Evolutionary conservation across 2,888 invertebrate genomes (phyloP), one percentile per base, ranked within the genome.

Genomic region (Drosophila nigritarsus): DNA sequence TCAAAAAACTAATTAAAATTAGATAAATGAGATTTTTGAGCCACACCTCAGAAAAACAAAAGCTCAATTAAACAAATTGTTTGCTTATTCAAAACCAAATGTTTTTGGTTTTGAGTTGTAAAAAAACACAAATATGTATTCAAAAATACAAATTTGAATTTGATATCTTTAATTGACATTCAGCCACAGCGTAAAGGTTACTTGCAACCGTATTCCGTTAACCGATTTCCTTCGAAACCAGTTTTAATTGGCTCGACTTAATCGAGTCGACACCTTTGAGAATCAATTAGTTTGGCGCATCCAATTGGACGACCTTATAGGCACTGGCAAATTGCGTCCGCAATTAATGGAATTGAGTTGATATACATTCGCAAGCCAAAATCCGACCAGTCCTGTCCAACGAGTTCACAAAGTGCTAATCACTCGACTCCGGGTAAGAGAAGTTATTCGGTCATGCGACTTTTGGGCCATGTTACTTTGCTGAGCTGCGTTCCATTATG

Each of bases 221-320:
- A 30, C 30, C 30, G 40, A 75, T 70, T 83, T 73, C 75, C 76
- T 72, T 62, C 48, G 9, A 58, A 77, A 78, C 78, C 78, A 55
- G 81, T 77, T 76, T 8, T 24, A 20, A 15, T 1, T 9, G 9
- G 38, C 18, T 42, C 54, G 62, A n/a, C 45, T 48, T 62, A 78
- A 58, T 68, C 64, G 67, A 73, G 27, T 38, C 65, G 69, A 73
- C 76, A 68, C 74, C 69, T 75, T 73, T 67, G 74, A 90, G 87
- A 87, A 87, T 89, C 89, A 90, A 87, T 87, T 87, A 87, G 82
- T 71, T 60, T 50, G 67, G 55, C 65, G 71, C 76, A 89, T 87
- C 75, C 68, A 72, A 67, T 77, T 71, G 59, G 3, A 50, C 53
- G 56, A 61, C 68, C 20, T 34, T 51, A 65, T 69, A 77, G 79